These are phyloP conservation scores for Cyanoramphus novaezelandiae DNA, from an alignment of 2,113 vertebrate species.

Conservation along the genomic window DNA sequence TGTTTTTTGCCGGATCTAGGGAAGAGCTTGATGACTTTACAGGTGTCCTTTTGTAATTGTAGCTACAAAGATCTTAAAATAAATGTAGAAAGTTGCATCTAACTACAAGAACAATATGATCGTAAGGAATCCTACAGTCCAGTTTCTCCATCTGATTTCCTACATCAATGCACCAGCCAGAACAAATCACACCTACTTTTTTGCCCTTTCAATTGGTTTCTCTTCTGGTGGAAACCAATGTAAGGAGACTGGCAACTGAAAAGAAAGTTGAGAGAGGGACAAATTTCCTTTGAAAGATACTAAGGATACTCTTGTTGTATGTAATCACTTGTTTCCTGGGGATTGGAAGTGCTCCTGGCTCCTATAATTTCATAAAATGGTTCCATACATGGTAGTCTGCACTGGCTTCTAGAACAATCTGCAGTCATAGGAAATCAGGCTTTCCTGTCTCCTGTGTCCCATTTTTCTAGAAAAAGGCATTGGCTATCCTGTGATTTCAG, in stretches of 20 bases:
- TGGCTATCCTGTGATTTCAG: neutral
- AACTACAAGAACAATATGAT: neutral
- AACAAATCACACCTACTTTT: neutral
- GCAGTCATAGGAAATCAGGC: neutral
- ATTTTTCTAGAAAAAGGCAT: neutral
- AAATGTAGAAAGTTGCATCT: neutral
- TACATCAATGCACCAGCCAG: neutral
- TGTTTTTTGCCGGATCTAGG: neutral
- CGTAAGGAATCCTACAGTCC: neutral
- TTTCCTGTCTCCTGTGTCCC: neutral
- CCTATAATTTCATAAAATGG: neutral
- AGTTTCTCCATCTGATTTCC: neutral
- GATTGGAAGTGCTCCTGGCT: neutral
- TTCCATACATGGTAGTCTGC: neutral
- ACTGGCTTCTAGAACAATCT: neutral
- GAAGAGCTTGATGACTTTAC: neutral
- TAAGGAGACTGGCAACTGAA: neutral
- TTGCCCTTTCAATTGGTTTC: neutral
- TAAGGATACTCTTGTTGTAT: neutral
- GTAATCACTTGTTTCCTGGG: neutral
- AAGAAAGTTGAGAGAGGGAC: neutral
- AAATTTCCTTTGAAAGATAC: neutral
- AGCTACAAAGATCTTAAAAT: neutral
- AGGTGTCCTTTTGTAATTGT: neutral
- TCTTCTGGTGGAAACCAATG: neutral